A percentile compares a stretch with the other conserved stretches of the same genome.
Evolutionary conservation across 2,113 vertebrate species (phyloP).

Genomic region (Ictalurus furcatus): DNA sequence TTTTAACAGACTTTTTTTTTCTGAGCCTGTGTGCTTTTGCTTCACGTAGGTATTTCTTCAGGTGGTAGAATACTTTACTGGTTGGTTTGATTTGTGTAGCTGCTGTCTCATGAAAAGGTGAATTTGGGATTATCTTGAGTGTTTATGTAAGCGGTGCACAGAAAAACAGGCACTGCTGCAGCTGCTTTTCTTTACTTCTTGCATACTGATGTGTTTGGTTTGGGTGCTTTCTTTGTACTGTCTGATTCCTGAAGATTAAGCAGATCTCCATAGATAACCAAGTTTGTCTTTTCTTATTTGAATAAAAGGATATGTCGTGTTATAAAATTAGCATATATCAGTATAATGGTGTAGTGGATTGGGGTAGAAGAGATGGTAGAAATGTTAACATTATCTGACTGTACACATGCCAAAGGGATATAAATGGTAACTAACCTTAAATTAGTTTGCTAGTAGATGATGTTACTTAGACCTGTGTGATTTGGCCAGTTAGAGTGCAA

Average conservation of each 20-base stretch:
- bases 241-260: slow-evolving; percentile 51
- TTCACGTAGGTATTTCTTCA: not conserved
- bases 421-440: not conserved
- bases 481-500: not conserved
- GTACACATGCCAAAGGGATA: not conserved
- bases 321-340: not conserved
- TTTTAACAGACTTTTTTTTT: not conserved
- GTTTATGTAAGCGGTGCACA: slow-evolving; percentile 53
- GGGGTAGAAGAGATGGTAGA: not conserved
- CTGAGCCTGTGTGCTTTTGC: not conserved
- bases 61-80: slow-evolving; percentile 19
- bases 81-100: slow-evolving; percentile 37
- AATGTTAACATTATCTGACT: not conserved
- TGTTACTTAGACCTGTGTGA: not conserved
- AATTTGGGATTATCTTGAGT: slow-evolving; percentile 43
- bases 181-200: slow-evolving; percentile 53
- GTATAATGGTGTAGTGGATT: not conserved
- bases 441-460: not conserved
- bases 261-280: slow-evolving; percentile 45
- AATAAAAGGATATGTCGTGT: not conserved
- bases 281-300: not conserved
- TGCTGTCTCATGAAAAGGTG: slow-evolving; percentile 30
- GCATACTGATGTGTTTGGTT: slow-evolving; percentile 31
- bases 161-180: slow-evolving; percentile 57
- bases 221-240: slow-evolving; percentile 48